Evolutionary conservation across 2,113 vertebrate species (phyloP).

Genomic region (Elachura formosa): DNA sequence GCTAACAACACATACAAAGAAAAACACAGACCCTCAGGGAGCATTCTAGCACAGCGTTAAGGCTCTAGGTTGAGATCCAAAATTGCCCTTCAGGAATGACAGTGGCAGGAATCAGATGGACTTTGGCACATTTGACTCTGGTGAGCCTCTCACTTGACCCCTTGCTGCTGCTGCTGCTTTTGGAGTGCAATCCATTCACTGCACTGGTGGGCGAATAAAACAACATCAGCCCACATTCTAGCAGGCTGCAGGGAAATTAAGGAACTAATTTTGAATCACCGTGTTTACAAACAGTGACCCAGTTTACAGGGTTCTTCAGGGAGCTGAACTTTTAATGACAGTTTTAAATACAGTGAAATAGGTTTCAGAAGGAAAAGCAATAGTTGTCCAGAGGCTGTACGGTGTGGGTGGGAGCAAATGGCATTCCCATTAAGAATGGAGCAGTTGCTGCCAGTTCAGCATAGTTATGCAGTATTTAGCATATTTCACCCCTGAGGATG

Average conservation of each 20-base stretch:
- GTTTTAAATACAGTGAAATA: constrained; percentile 51
- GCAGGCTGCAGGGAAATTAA: constrained; percentile 40
- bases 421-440: neutral
- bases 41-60: neutral
- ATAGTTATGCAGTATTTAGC: constrained; percentile 43
- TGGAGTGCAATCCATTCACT: neutral
- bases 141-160: neutral
- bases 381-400: neutral
- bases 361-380: constrained; percentile 27
- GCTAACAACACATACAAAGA: neutral
- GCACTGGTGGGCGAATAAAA: neutral
- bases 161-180: neutral
- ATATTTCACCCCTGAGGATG: constrained; percentile 32
- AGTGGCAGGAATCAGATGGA: neutral
- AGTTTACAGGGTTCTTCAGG: constrained; percentile 11
- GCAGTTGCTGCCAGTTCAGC: constrained; percentile 20
- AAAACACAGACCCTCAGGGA: neutral
- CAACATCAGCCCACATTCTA: neutral
- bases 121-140: neutral
- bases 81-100: neutral
- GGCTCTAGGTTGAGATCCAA: neutral
- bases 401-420: constrained; percentile 25
- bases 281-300: constrained; percentile 27
- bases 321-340: constrained; percentile 30
- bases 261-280: neutral